phyloP scores from a whole-genome alignment of 2,113 vertebrate species.

The Pedionomus torquatus region DNA sequence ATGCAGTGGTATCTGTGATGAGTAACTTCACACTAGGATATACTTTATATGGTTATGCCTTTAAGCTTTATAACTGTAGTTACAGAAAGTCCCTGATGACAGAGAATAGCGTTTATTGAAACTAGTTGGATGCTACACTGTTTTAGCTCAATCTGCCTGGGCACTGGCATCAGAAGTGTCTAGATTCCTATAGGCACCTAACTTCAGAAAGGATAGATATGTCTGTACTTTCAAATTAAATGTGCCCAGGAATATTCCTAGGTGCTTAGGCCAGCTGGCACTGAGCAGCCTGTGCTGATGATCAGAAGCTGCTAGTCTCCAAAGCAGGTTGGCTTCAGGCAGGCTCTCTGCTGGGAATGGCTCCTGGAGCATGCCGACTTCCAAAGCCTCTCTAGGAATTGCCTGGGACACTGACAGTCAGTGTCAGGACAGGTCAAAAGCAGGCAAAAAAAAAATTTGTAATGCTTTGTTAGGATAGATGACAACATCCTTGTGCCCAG shows the following conservation, averaged over 20 bases:
- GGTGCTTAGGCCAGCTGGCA: slow-evolving; percentile 59
- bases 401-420: slow-evolving; percentile 18
- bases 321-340: slow-evolving; percentile 58
- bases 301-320: slow-evolving; percentile 54
- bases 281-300: neutral
- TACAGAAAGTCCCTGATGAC: neutral
- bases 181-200: slow-evolving; percentile 36
- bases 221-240: slow-evolving; percentile 18
- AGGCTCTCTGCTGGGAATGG: slow-evolving; percentile 40
- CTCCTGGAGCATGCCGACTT: slow-evolving; percentile 38
- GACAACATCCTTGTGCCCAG: neutral
- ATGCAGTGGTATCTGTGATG: neutral
- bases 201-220: slow-evolving; percentile 23
- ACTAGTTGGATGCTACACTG: neutral
- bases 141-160: neutral
- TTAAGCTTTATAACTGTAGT: neutral
- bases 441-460: neutral
- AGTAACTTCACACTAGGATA: neutral
- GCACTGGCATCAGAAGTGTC: slow-evolving; percentile 34
- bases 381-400: slow-evolving; percentile 43
- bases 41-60: neutral
- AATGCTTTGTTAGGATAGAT: neutral
- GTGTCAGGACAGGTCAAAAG: slow-evolving; percentile 1
- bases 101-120: neutral
- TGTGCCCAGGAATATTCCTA: slow-evolving; percentile 1